Evolutionary conservation across 2,797 vertebrate species (phyloP), one percentile per base, ranked within the genome.

Genomic region (Lophius americanus): DNA sequence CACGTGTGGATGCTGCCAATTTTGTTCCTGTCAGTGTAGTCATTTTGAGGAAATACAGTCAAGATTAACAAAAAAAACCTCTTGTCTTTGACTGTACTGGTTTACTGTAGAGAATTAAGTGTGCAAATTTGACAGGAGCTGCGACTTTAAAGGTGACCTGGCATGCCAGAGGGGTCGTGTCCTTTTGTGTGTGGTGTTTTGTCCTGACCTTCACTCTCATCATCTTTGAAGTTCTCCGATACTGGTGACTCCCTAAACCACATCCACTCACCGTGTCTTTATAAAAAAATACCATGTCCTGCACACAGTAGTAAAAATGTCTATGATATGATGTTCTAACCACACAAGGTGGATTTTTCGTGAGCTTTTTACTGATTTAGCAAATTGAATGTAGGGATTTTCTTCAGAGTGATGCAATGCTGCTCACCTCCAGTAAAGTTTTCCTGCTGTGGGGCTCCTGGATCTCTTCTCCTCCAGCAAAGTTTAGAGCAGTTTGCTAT

Each of bases 41-140:
- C 64, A 70, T 78, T 85, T 84, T 73, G 42, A 54, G 71, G 65
- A 81, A 82, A 75, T 68, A 73, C 75, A 88, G 76, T 78, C 64
- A 84, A 68, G 76, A 78, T 85, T 73, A 76, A 77, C 64, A 77
- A 53, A 37, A 63, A 75, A 60, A 50, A 73, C 67, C 66, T 56
- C 71, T 73, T 58, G 61, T 58, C 79, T 49, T 57, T 35, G 4
- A 58, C 72, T 77, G 59, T 70, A 77, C 64, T 51, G 9, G 63
- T 70, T 81, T 64, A 65, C 73, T 70, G 73, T 60, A 47, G 82
- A 76, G 70, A 71, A 75, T 41, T 64, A 63, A 73, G 73, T 61
- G 69, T 73, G 74, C 51, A 54, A 75, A 79, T 81, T 70, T 68
- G 73, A 43, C 33, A 49, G 65, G 58, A 63, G 60, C 35, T 59